phyloP scores from a whole-genome alignment of 2,113 vertebrate species.

The Suncus etruscus region DNA sequence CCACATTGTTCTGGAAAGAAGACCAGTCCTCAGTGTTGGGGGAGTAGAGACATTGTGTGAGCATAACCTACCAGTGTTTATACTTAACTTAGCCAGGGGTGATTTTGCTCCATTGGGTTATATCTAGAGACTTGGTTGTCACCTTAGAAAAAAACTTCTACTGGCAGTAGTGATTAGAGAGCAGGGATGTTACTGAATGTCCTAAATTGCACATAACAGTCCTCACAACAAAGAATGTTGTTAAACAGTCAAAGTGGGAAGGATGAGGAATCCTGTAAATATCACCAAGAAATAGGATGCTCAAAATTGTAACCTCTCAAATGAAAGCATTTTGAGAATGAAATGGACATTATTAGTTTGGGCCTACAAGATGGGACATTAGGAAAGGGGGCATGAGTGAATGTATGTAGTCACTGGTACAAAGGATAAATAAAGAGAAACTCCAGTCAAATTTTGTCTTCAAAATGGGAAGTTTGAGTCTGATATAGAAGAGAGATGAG shows the following conservation, averaged over 20 bases:
- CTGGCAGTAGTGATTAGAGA: neutral
- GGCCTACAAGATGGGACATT: neutral
- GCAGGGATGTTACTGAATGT: neutral
- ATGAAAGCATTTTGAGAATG: neutral
- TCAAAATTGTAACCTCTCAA: neutral
- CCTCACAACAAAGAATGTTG: neutral
- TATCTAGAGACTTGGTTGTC: slow-evolving; percentile 19
- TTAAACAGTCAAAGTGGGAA: neutral
- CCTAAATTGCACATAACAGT: neutral
- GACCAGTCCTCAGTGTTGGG: neutral
- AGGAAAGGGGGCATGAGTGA: neutral
- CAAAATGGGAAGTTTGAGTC: neutral
- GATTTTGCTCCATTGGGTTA: neutral
- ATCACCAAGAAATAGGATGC: neutral
- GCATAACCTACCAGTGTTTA: neutral
- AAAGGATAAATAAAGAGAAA: neutral
- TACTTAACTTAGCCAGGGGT: neutral
- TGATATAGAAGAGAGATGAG: neutral
- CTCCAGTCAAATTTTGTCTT: neutral
- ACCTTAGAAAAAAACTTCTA: too few species aligned
- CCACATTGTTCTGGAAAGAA: neutral
- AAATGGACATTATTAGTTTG: neutral
- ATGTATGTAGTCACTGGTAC: neutral
- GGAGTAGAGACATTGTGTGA: neutral
- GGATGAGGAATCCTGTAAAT: neutral